Evolutionary conservation across 2,113 vertebrate genomes (phyloP), one percentile per base, ranked within the genome.

Genomic region (Corydoras maculifer): DNA sequence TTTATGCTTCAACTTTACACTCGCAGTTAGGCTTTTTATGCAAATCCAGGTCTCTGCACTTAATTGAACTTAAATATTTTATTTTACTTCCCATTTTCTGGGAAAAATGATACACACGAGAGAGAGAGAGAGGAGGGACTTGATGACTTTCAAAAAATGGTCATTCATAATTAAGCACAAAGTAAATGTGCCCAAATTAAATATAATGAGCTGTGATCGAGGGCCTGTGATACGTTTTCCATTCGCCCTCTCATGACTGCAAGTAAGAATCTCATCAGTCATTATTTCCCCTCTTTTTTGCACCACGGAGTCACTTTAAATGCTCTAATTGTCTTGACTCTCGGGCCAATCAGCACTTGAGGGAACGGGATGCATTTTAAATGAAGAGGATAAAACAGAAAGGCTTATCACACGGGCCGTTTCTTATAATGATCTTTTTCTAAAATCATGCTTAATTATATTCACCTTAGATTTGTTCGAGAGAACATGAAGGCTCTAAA

Each of bases 201-300:
- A 53, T 53, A 53, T 53, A 53, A 53, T 53, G 51, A 57, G 54
- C 54, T 57, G 54, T 57, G 54, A n/a, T 57, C 15, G 54, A 57
- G 15, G 13, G 54, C 54, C 12, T 57, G n/a, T n/a, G 3, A 57
- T 57, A 57, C 14, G 14, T 57, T 57, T 57, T 57, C 6, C 12
- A 57, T n/a, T 57, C 15, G 12, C 54, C 12, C 14, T n/a, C 12
- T n/a, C 14, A n/a, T 57, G 13, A 57, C 12, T 57, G 14, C 13
- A 14, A 57, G 13, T 57, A n/a, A 14, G 54, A 7, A n/a, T n/a
- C 54, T 57, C 54, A 57, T 57, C n/a, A n/a, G 54, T n/a, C 12
- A 13, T 57, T 15, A 57, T n/a, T 57, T 57, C n/a, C 54, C n/a
- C 7, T 43, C 35, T 43, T 43, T 43, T 43, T 43, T 43, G 35